Conservation (phyloP, 2,888 invertebrate genomes). For the Helobdella robusta region DNA sequence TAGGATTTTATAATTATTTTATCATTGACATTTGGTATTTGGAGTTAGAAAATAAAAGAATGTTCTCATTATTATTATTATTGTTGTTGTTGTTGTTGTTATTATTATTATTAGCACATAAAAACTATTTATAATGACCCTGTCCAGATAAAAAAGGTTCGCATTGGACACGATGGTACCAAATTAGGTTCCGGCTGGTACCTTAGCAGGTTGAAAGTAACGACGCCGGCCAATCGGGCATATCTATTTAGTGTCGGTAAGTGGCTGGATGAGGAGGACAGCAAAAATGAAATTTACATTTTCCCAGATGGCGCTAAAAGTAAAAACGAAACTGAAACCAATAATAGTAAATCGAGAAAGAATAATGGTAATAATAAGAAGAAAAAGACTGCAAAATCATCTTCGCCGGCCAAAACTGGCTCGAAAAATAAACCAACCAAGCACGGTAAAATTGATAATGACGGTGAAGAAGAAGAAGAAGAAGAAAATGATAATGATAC, state of each 20-base stretch:
- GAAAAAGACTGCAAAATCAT: too few species aligned
- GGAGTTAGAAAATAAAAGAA: background rate
- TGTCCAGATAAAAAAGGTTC: background rate
- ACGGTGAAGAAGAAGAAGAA: too few species aligned
- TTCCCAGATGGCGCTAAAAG: too few species aligned
- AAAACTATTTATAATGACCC: background rate
- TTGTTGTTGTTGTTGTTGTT: background rate
- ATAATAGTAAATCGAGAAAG: too few species aligned
- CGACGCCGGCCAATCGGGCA: background rate
- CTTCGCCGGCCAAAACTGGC: too few species aligned
- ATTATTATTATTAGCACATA: background rate
- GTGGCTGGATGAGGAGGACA: slow-evolving; percentile 22
- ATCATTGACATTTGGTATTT: too few species aligned
- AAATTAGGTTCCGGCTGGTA: slow-evolving; percentile 22
- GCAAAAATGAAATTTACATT: slow-evolving; percentile 13
- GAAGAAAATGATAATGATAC: too few species aligned
- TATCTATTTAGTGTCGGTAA: slow-evolving; percentile 10
- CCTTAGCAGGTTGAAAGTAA: slow-evolving; percentile 8
- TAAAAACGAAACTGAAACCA: too few species aligned
- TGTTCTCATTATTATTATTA: background rate
- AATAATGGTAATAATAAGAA: too few species aligned
- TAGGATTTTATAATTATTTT: too few species aligned
- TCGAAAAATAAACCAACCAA: too few species aligned
- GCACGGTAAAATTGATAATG: too few species aligned
- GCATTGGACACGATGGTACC: slow-evolving; percentile 21